Evolutionary conservation across 2,888 invertebrate genomes (phyloP), one percentile per base, ranked within the genome.

Genomic region (Chymomyza procnemis): DNA sequence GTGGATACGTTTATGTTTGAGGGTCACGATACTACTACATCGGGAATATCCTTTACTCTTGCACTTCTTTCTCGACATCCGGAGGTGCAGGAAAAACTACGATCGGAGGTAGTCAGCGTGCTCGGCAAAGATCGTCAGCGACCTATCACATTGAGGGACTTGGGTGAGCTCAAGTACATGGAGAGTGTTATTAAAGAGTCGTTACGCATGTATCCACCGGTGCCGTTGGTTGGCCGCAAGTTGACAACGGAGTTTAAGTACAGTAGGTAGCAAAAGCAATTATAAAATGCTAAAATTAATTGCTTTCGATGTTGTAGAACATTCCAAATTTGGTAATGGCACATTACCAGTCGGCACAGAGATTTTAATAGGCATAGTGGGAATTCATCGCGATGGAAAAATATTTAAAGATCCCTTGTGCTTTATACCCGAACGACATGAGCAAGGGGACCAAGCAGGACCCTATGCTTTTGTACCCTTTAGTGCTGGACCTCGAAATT

Each of bases 1-100:
- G 94, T 95, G 0, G 94, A 95, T 72, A 95, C 95, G 0, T 94
- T 95, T 41, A 89, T 89, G 88, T 89, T 95, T 89, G 94, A 93
- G 66, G 90, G 90, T 1, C 88, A 90, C 54, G 90, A 91, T 63
- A 91, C 91, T 2, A 91, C 91, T 0, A 90, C 90, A 0, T 85
- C 88, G 65, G 89, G 80, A 21, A 88, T 91, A 4, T 76, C 88
- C 0, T 90, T 88, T 67, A 81, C 85, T 0, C 61, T 88, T 0
- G 89, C 88, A 61, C 67, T 88, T 5, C 75, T 91, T n/a, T 80
- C 90, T 2, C 75, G 89, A 0, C 76, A 91, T 86, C 78, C 88
- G 0, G 76, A 86, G 14, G 78, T 88, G 0, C 91, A 91, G 63
- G 21, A 66, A 2, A 81, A 77, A 62, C 58, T 74, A 0, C 74